These are phyloP conservation scores for Gorsachius goisagi DNA, from an alignment of 2,113 vertebrate species.

Conservation along the genomic window DNA sequence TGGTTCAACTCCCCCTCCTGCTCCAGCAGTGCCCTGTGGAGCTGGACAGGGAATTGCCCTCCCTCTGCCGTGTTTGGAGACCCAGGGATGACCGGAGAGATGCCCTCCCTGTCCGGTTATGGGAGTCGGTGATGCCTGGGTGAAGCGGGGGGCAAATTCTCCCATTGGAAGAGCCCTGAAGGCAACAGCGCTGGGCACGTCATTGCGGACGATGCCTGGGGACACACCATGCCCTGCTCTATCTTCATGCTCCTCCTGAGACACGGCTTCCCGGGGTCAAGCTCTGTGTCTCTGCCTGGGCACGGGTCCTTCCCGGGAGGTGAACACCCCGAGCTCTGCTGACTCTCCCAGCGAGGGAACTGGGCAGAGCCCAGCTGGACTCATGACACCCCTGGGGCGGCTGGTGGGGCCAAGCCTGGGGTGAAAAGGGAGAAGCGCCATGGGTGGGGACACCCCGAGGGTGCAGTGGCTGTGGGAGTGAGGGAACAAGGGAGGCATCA, in stretches of 20 bases:
- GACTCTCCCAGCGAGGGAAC: not conserved
- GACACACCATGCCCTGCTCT: not conserved
- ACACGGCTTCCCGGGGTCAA: not conserved
- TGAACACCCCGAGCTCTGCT: not conserved
- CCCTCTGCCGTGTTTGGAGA: not conserved
- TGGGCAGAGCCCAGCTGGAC: not conserved
- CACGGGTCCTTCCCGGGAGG: not conserved
- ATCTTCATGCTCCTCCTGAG: not conserved
- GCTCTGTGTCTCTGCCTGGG: not conserved
- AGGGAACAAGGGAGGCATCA: not conserved
- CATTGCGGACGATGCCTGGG: not conserved
- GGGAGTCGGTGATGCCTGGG: not conserved
- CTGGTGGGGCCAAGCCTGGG: not conserved
- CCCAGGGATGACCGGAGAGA: not conserved
- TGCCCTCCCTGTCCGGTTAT: no score
- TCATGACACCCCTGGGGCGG: not conserved
- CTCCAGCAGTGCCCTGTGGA: not conserved
- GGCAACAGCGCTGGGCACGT: not conserved
- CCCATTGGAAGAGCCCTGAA: not conserved
- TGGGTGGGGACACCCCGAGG: not conserved
- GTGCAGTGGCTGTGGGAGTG: rapidly evolving
- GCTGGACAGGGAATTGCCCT: not conserved
- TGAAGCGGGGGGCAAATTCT: not conserved
- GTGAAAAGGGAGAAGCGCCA: not conserved
- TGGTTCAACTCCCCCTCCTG: not conserved